A percentile compares a stretch with the other conserved stretches of the same genome.
Conservation (phyloP, 2,797 vertebrate genomes). For the Diplodus sargus region DNA sequence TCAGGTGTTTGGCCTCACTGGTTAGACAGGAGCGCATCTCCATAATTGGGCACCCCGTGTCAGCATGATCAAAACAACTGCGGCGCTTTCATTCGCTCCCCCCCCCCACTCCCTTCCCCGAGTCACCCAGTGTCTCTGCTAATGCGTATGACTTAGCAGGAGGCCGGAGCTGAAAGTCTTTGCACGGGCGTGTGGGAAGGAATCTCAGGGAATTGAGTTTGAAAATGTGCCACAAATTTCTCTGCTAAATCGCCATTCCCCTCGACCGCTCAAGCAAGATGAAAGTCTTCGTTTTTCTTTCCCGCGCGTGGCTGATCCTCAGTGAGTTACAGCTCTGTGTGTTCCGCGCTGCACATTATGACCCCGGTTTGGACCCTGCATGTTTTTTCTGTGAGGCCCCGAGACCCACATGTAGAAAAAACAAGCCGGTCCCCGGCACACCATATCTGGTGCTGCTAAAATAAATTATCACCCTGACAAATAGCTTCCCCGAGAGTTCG, state of each 20-base stretch:
- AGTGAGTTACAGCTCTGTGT: conserved; percentile 56
- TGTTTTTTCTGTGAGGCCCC: conserved; percentile 51
- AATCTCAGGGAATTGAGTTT: conserved; percentile 42
- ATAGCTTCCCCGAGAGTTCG: conserved; percentile 74
- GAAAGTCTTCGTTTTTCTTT: conserved; percentile 50
- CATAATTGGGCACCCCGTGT: conserved; percentile 80
- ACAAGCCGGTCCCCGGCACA: conserved; percentile 58
- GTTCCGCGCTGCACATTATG: conserved; percentile 58
- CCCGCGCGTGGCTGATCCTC: conserved; percentile 45
- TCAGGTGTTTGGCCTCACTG: conserved; percentile 74
- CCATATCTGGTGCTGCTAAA: conserved; percentile 73
- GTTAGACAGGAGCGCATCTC: conserved; percentile 61
- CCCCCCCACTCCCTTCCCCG: conserved; percentile 32
- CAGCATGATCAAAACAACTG: conserved; percentile 76
- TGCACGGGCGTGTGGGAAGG: conserved; percentile 31
- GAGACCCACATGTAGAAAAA: conserved; percentile 57
- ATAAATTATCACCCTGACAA: conserved; percentile 85
- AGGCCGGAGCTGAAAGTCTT: conserved; percentile 46
- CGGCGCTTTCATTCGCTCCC: conserved; percentile 59
- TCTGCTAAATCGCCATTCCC: conserved; percentile 56
- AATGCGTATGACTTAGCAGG: conserved; percentile 58
- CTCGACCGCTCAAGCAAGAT: conserved; percentile 51
- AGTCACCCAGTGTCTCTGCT: conserved; percentile 41
- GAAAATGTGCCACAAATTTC: conserved; percentile 56
- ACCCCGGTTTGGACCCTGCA: conserved; percentile 62